These are phyloP conservation scores for Nebria salina DNA, from an alignment of 2,888 invertebrate species.

Conservation along the genomic window DNA sequence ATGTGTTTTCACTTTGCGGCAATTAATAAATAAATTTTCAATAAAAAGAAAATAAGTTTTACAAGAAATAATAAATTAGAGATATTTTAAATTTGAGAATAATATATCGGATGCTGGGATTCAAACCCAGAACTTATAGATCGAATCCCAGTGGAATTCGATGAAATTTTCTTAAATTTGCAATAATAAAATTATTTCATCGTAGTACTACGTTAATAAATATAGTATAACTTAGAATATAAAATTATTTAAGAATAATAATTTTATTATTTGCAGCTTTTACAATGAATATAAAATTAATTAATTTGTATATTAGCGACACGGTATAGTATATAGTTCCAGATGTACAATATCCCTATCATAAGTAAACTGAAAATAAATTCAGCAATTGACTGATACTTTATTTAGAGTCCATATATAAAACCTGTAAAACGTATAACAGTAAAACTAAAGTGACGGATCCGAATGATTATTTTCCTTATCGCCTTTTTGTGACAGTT, in stretches of 20 bases:
- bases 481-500: background rate
- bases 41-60: no score
- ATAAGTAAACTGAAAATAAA: background rate
- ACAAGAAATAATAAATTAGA: no score
- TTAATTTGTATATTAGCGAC: background rate
- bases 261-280: background rate
- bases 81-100: no score
- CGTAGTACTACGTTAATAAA: no score
- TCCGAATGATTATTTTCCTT: background rate
- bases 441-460: background rate
- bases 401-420: background rate
- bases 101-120: no score
- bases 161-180: no score
- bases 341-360: background rate
- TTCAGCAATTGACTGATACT: background rate
- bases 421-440: conserved; percentile 1
- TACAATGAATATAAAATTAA: background rate
- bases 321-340: background rate
- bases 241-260: background rate
- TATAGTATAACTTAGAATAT: no score
- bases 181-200: no score
- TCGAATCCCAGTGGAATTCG: no score
- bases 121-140: no score
- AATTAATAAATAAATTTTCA: no score
- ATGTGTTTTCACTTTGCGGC: no score